These are phyloP conservation scores for Brachionus plicatilis DNA, from an alignment of 1,140 invertebrate genomes.

Conservation along the genomic window DNA sequence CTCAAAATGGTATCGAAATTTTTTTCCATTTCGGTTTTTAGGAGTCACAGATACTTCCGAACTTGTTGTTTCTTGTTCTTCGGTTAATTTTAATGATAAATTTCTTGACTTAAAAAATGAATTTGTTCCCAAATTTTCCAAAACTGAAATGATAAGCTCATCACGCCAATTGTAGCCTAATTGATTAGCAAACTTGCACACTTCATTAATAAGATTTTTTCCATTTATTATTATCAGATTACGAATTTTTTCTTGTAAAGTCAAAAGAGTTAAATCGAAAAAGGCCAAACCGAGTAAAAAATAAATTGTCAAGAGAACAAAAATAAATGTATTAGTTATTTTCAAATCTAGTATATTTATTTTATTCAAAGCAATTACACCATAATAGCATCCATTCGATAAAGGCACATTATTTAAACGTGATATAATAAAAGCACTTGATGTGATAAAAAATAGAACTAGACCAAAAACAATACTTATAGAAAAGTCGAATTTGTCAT, in stretches of 20 bases:
- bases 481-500: conserved; percentile 20
- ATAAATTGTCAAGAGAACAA: neutral
- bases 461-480: neutral
- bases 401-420: neutral
- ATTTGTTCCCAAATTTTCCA: conserved; percentile 5
- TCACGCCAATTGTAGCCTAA: neutral
- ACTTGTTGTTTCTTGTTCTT: neutral
- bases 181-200: conserved; percentile 21
- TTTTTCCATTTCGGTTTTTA: conserved; percentile 1
- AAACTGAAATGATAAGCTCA: neutral
- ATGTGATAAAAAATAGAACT: neutral
- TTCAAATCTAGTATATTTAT: neutral
- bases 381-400: neutral
- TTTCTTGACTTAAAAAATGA: neutral
- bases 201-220: neutral
- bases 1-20: neutral
- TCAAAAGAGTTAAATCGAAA: conserved; percentile 15
- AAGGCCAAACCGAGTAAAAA: conserved; percentile 5
- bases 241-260: conserved; percentile 8
- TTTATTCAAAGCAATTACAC: neutral
- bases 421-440: neutral
- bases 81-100: neutral
- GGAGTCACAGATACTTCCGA: neutral
- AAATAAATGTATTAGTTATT: neutral
- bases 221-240: neutral